Percentiles rank a stretch among this genome's conserved stretches.
Evolutionary conservation across 2,797 vertebrate species (phyloP).

Genomic region (Sebastolobus altivelis): DNA sequence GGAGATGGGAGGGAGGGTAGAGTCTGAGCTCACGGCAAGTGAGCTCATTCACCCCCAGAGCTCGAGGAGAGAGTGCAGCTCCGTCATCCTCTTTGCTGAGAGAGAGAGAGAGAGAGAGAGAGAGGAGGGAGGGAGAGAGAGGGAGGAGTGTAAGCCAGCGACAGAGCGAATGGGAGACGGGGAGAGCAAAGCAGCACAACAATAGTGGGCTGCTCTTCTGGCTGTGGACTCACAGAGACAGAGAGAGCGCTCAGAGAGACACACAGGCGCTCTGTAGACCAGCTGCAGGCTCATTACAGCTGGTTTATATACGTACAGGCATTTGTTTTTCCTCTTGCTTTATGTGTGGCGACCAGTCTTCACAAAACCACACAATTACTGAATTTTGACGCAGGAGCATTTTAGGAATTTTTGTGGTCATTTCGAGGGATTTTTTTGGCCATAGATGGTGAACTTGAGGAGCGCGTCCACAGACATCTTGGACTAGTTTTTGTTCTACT

Average conservation of each 20-base stretch:
- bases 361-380: slow-evolving; percentile 49
- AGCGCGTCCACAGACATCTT: slow-evolving; percentile 56
- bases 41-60: slow-evolving; percentile 88
- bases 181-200: slow-evolving; percentile 81
- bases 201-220: slow-evolving; percentile 87
- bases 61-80: slow-evolving; percentile 72
- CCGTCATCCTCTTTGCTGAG: slow-evolving; percentile 72
- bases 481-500: slow-evolving; percentile 55
- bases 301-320: slow-evolving; percentile 48
- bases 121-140: slow-evolving; percentile 58
- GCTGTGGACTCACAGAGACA: slow-evolving; percentile 80
- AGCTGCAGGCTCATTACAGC: slow-evolving; percentile 76
- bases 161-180: slow-evolving; percentile 73
- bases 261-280: slow-evolving; percentile 68
- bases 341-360: slow-evolving; percentile 38
- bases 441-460: slow-evolving; percentile 49
- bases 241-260: slow-evolving; percentile 74
- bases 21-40: slow-evolving; percentile 86
- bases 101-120: slow-evolving; percentile 63
- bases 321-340: slow-evolving; percentile 25
- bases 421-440: slow-evolving; percentile 48
- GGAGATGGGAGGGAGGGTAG: slow-evolving; percentile 48
- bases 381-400: slow-evolving; percentile 53
- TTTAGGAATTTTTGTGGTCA: slow-evolving; percentile 68
- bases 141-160: slow-evolving; percentile 71